Conservation (phyloP, 2,113 vertebrate species). For the Microtus ochrogaster region DNA sequence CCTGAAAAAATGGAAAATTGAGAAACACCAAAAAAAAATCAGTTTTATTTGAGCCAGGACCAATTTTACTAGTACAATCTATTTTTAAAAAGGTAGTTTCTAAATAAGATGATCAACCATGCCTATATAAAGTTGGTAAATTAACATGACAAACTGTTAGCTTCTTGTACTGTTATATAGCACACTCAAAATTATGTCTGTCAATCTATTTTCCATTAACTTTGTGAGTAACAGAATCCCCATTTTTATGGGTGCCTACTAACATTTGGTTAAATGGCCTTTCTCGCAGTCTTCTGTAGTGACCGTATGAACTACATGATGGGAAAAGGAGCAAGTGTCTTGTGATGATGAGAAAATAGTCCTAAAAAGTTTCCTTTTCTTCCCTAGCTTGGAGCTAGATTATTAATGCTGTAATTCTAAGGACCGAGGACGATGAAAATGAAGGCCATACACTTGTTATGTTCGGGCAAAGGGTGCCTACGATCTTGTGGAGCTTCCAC, state of each 20-base stretch:
- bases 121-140: conserved; percentile 2
- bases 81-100: not conserved
- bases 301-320: not conserved
- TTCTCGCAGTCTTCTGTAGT: not conserved
- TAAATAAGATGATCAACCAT: conserved; percentile 9
- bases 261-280: not conserved
- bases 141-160: not conserved
- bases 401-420: conserved; percentile 33
- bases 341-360: not conserved
- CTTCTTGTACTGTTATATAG: conserved; percentile 14
- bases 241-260: not conserved
- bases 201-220: not conserved
- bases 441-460: not conserved
- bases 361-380: not conserved
- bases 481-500: not conserved
- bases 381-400: not conserved
- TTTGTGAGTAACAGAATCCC: not conserved
- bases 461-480: not conserved
- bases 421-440: not conserved
- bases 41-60: conserved; percentile 15
- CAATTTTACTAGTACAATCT: conserved; percentile 1
- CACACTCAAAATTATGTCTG: not conserved
- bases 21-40: not conserved
- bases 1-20: conserved; percentile 13
- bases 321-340: not conserved